These are phyloP conservation scores for Lacerta bilineata DNA, from an alignment of 2,797 vertebrate genomes.

Conservation along the genomic window DNA sequence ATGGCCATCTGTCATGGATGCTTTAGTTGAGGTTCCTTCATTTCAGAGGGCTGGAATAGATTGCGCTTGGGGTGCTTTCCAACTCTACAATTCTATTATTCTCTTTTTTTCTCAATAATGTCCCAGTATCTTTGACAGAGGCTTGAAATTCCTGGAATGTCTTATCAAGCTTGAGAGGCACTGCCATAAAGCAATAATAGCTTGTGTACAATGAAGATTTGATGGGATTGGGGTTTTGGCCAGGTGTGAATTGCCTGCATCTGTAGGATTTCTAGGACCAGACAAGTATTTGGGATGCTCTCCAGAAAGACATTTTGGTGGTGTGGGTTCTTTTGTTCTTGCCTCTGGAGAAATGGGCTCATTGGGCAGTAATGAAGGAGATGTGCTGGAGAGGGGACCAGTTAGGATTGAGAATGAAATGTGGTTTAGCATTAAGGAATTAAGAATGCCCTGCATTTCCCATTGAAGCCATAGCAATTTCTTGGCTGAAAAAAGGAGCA, in stretches of 20 bases:
- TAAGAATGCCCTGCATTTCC: neutral
- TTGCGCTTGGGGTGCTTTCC: too few species aligned
- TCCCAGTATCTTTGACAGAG: neutral
- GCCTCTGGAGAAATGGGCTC: neutral
- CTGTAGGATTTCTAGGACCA: neutral
- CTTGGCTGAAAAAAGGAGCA: neutral
- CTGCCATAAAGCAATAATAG: neutral
- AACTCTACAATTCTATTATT: too few species aligned
- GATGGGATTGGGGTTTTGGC: neutral
- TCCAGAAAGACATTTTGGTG: neutral
- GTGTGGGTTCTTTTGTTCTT: neutral
- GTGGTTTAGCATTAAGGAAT: neutral
- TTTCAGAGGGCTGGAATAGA: too few species aligned
- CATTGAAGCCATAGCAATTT: neutral
- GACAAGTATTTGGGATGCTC: neutral
- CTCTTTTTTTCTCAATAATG: neutral
- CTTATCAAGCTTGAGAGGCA: neutral
- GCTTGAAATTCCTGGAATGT: conserved; percentile 3
- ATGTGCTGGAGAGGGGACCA: neutral
- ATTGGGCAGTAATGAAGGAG: neutral
- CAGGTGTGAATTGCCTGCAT: neutral
- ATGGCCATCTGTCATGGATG: too few species aligned
- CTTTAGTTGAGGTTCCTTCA: too few species aligned
- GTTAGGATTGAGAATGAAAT: neutral
- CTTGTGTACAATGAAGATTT: neutral